Base-by-base conservation (phyloP, 2,797 vertebrate species). In the Melanotaenia trifasciata region DNA sequence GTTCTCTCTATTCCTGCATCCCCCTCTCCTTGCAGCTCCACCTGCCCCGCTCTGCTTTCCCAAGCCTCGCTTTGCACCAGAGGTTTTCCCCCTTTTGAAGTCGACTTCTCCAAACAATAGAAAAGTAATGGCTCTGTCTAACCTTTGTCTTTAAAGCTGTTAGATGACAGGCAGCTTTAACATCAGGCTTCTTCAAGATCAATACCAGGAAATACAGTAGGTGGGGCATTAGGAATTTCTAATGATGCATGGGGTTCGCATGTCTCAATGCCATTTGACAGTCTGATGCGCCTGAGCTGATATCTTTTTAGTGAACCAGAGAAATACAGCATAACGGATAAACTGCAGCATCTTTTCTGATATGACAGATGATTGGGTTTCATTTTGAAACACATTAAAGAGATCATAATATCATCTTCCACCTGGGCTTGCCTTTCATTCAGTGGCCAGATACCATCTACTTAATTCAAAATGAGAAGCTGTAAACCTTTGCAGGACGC, bases 91-190 rank as follows among this genome's bases (percentile, higher is more conserved):
- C 68, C 80, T 88, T 91, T 94, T 93, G 92, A 94, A 91, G 91
- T 93, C 78, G 87, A 92, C 89, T 89, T 91, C 86, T 90, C 82
- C 85, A 88, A 87, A 93, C 88, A 89, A 84, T 67, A 70, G 71
- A 76, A 84, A 91, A 91, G 86, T 83, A 89, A 88, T 87, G 79
- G 70, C 86, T 87, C 70, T 84, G 70, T 78, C 71, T 62, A 24
- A 5, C 80, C 78, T 72, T 65, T 83, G 74, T 83, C 80, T 86
- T 82, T 79, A 78, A 74, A 80, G 81, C 70, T 50, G 74, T 77
- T 24, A 72, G 78, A 87, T 83, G 88, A 92, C 84, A 77, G 84
- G 79, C 73, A 2, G 72, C 61, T 79, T 78, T 71, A 85, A 69
- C 82, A 22, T 76, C 40, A 71, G 84, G 72, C 67, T 67, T 74